phyloP scores from a whole-genome alignment of 2,113 vertebrate species.

The Oreocharis arfaki region DNA sequence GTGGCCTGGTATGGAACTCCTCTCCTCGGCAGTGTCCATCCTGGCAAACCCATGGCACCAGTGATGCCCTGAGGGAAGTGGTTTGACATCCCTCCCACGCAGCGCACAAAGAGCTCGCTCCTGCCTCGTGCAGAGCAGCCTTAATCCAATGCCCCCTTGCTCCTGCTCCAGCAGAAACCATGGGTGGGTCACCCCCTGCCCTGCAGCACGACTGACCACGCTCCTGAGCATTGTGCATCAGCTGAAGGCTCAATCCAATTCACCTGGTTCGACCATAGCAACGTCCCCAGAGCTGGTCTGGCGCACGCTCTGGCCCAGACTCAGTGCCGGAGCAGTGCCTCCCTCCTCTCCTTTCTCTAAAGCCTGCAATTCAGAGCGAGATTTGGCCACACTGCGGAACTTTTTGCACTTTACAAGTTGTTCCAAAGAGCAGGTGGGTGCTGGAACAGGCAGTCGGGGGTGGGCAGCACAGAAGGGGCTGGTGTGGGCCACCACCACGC shows the following conservation, averaged over 20 bases:
- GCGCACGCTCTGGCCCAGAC: fast-evolving
- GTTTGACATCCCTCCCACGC: background rate
- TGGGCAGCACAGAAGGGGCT: background rate
- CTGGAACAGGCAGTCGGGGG: fast-evolving
- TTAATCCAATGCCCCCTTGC: background rate
- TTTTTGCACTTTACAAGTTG: background rate
- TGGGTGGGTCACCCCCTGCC: fast-evolving
- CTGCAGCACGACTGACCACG: fast-evolving
- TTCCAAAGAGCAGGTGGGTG: background rate
- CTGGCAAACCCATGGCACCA: fast-evolving
- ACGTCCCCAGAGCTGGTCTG: fast-evolving
- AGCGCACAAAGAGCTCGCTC: fast-evolving
- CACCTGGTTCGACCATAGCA: fast-evolving
- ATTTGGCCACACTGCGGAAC: background rate
- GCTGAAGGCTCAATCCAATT: background rate
- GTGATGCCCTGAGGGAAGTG: background rate
- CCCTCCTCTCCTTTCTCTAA: background rate
- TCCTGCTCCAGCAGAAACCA: background rate
- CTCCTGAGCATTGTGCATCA: fast-evolving
- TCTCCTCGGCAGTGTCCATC: background rate
- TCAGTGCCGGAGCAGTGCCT: fast-evolving
- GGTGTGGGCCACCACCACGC: fast-evolving
- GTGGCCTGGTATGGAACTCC: background rate
- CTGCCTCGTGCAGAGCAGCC: fast-evolving
- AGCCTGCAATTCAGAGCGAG: background rate